These are phyloP conservation scores for Turdus rufiventris DNA, from an alignment of 2,113 vertebrate species.

Conservation along the genomic window DNA sequence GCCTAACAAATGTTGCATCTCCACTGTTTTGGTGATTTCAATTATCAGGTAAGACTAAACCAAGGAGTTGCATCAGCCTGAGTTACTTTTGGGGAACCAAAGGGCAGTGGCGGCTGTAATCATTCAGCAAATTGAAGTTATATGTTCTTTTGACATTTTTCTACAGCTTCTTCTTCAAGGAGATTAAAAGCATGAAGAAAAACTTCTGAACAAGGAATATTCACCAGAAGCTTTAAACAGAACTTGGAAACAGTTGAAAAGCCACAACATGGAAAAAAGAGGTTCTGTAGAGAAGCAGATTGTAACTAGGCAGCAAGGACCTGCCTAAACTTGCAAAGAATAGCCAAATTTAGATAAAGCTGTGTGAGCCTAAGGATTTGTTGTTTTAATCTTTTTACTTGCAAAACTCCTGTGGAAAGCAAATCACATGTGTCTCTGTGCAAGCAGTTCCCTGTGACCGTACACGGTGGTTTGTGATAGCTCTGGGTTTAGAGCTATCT, in stretches of 20 bases:
- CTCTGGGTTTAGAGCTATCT: neutral
- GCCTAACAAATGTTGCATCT: neutral
- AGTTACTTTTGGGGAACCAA: neutral
- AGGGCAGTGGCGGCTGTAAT: neutral
- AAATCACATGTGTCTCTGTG: neutral
- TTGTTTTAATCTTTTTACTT: neutral
- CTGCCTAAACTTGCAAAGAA: neutral
- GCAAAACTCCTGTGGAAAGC: neutral
- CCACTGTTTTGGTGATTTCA: neutral
- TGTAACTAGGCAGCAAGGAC: neutral
- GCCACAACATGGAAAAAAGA: neutral
- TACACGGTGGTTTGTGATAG: neutral
- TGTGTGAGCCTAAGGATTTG: neutral
- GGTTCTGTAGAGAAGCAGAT: neutral
- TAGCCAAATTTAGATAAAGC: neutral
- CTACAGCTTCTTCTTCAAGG: neutral
- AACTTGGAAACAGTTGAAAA: constrained; percentile 26
- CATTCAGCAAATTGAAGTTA: neutral
- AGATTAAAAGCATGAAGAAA: neutral
- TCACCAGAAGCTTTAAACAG: neutral
- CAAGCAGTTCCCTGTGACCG: neutral
- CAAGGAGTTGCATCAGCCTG: neutral
- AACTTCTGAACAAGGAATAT: neutral
- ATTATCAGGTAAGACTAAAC: neutral
- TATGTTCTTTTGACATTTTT: neutral